Evolutionary conservation across 2,888 invertebrate species (phyloP), one percentile per base, ranked within the genome.

Genomic region (Ennomos quercinarius): DNA sequence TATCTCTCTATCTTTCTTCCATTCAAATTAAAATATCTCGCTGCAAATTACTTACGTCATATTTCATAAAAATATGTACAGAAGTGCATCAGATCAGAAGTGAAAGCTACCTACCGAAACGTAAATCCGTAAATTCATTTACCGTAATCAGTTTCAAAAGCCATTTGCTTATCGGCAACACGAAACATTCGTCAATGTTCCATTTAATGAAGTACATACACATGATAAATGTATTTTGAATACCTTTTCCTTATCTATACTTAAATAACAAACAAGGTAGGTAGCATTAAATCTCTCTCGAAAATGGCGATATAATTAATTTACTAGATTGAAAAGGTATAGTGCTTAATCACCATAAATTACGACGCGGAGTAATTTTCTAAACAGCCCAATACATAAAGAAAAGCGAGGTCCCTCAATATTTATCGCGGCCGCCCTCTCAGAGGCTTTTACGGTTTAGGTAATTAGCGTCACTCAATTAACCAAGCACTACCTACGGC

Each of bases 381-480:
- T 66, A 63, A 69, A 66, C 65, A 69, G 59, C 63, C 62, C 67
- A 72, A 75, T 76, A 80, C 73, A 82, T 81, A 85, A 82, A 82
- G 77, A 78, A 80, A 84, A 85, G 83, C 62, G 79, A 81, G 83
- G 84, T 78, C 80, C 70, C 80, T 78, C 73, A 76, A 76, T 84
- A 86, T 86, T 83, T 84, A 84, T 77, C 74, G 74, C 76, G 71
- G 70, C 66, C 67, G 70, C 76, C 84, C 83, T 83, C 78, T 80
- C 67, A 80, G 79, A 87, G 87, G 87, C 89, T 89, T 86, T 89
- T 87, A 87, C 82, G 87, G 87, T 85, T 89, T 84, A 86, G 81
- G 85, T 81, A 91, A 91, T 92, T 91, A 91, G 87, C 86, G 86
- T 91, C 91, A 91, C 88, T 90, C 92, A 92, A 89, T 91, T 91